phyloP scores from a whole-genome alignment of 2,797 vertebrate genomes.

The Choloepus didactylus region DNA sequence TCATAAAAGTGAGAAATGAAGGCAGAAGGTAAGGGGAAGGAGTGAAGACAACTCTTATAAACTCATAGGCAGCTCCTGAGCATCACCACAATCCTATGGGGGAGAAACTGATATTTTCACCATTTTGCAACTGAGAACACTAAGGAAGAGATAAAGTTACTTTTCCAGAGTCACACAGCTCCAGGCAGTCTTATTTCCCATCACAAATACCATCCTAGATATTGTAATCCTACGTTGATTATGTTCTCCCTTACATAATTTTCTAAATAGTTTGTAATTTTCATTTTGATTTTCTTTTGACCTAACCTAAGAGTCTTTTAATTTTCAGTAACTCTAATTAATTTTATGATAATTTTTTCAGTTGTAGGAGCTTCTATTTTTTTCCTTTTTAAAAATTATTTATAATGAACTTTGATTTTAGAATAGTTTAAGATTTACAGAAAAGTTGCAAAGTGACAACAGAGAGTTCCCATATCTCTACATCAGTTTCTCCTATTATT shows the following conservation, averaged over 20 bases:
- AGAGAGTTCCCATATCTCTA: background rate
- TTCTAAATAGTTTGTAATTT: constrained; percentile 19
- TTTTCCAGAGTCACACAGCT: background rate
- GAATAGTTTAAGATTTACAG: background rate
- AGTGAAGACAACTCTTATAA: background rate
- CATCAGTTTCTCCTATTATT: background rate
- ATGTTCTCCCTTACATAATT: background rate
- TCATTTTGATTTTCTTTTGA: background rate
- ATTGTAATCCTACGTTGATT: background rate
- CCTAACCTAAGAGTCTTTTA: background rate
- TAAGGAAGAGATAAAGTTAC: background rate
- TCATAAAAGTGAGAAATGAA: background rate
- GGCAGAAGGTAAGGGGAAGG: background rate
- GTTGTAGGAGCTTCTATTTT: background rate
- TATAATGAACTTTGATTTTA: background rate
- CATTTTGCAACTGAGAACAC: background rate
- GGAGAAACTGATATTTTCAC: background rate
- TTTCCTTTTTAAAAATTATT: background rate
- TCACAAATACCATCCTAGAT: background rate
- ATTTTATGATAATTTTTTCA: background rate
- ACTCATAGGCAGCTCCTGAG: background rate
- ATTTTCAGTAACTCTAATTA: background rate
- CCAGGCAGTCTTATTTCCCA: background rate
- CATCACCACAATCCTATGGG: background rate
- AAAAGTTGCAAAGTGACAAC: background rate